phyloP scores from a whole-genome alignment of 1,140 invertebrate species.

The Argopecten irradians region DNA sequence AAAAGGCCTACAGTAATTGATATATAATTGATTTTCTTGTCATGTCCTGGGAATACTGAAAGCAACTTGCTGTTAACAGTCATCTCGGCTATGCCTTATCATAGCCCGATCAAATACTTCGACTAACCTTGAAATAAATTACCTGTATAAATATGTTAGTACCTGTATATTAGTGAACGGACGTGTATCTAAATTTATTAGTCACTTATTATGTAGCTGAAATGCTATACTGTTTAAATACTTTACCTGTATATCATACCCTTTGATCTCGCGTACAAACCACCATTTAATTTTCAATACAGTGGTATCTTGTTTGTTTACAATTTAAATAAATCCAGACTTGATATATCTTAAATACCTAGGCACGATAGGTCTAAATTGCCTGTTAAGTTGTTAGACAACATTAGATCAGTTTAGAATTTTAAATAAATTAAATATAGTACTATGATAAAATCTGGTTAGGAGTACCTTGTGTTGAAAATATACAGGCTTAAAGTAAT shows the following conservation, averaged over 20 bases:
- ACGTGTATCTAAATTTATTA: not conserved
- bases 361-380: not conserved
- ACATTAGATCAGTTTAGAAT: not conserved
- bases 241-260: not conserved
- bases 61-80: not conserved
- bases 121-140: not conserved
- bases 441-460: not conserved
- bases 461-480: not conserved
- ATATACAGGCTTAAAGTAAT: not conserved
- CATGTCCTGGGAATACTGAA: not conserved
- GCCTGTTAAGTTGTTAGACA: not conserved
- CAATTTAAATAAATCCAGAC: not conserved
- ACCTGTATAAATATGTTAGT: not conserved
- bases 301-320: not conserved
- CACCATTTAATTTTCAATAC: not conserved
- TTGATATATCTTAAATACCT: slow-evolving; percentile 2
- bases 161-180: not conserved
- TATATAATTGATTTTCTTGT: slow-evolving; percentile 2
- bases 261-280: not conserved
- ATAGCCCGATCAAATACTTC: not conserved
- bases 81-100: not conserved
- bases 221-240: slow-evolving; percentile 1
- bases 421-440: slow-evolving; percentile 19
- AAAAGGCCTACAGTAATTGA: not conserved
- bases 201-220: not conserved